Evolutionary conservation across 37 sponge, comb jelly and placozoan genomes (phyloP).

Genomic region (Axinella damicornis): DNA sequence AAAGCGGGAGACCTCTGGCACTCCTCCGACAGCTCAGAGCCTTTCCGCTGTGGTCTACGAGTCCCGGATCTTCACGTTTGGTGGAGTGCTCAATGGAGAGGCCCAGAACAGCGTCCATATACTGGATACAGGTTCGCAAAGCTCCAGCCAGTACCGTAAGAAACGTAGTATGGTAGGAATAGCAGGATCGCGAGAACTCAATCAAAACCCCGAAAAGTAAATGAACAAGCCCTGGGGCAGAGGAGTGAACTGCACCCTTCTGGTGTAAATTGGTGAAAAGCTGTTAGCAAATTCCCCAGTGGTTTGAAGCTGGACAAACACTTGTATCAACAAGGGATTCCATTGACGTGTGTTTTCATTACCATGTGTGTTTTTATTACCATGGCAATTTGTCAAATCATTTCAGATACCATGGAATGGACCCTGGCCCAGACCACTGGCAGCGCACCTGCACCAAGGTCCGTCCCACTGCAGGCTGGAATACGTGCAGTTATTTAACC

Average conservation of each 20-base stretch:
- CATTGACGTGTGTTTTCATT: background rate
- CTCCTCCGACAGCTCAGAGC: slow-evolving; percentile 53
- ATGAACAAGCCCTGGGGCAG: too few species aligned
- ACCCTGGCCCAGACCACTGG: slow-evolving; percentile 37
- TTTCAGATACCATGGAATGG: slow-evolving; percentile 53
- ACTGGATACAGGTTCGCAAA: slow-evolving; percentile 56
- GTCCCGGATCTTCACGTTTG: slow-evolving; percentile 66
- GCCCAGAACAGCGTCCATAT: slow-evolving; percentile 37
- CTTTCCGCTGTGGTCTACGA: slow-evolving; percentile 39
- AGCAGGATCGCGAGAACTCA: too few species aligned
- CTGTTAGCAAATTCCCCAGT: too few species aligned
- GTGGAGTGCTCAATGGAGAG: slow-evolving; percentile 66
- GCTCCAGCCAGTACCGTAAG: too few species aligned
- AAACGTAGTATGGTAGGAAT: too few species aligned
- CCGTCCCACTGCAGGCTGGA: too few species aligned
- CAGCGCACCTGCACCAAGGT: slow-evolving; percentile 31
- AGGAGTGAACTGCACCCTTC: too few species aligned
- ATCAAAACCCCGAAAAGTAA: too few species aligned
- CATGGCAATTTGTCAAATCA: background rate
- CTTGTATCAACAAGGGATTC: background rate
- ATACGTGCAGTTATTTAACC: background rate
- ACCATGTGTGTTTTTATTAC: too few species aligned
- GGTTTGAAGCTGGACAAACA: too few species aligned
- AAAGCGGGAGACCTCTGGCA: slow-evolving; percentile 34
- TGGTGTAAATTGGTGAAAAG: too few species aligned